phyloP scores from a whole-genome alignment of 2,888 invertebrate genomes.

The Himalopsyche japonica region DNA sequence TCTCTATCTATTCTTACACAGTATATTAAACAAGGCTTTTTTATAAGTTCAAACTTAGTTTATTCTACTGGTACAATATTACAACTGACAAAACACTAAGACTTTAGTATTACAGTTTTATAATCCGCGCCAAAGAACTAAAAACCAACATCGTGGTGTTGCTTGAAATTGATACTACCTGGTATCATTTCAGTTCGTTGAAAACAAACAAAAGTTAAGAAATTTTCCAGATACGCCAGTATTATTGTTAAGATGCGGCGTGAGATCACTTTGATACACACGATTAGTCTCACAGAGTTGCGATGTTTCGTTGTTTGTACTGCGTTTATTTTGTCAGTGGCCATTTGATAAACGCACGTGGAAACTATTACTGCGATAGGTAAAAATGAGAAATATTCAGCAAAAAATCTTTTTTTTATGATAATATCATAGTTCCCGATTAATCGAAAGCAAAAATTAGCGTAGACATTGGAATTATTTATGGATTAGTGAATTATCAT shows the following conservation, averaged over 20 bases:
- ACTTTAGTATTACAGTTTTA: not conserved
- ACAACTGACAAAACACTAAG: too few relatives aligned
- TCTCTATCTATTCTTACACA: too few relatives aligned
- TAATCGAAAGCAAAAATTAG: too few relatives aligned
- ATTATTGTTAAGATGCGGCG: slow-evolving; percentile 23
- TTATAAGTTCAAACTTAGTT: too few relatives aligned
- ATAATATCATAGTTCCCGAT: too few relatives aligned
- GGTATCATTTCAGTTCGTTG: not conserved
- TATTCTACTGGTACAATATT: too few relatives aligned
- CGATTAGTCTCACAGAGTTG: slow-evolving; percentile 23
- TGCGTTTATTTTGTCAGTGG: not conserved
- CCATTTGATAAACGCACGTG: not conserved
- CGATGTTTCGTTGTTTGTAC: not conserved
- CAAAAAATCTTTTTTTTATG: too few relatives aligned
- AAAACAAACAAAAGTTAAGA: slow-evolving; percentile 11
- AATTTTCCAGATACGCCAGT: slow-evolving; percentile 2
- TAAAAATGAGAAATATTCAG: too few relatives aligned
- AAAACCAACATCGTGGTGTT: not conserved
- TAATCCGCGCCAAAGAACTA: not conserved
- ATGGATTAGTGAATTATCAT: too few relatives aligned
- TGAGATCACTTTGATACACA: slow-evolving; percentile 29
- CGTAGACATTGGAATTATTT: too few relatives aligned
- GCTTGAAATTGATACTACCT: not conserved
- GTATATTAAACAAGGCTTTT: too few relatives aligned
- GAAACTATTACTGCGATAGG: not conserved